These are phyloP conservation scores for Monopterus albus DNA, from an alignment of 2,113 vertebrate genomes.

Conservation along the genomic window DNA sequence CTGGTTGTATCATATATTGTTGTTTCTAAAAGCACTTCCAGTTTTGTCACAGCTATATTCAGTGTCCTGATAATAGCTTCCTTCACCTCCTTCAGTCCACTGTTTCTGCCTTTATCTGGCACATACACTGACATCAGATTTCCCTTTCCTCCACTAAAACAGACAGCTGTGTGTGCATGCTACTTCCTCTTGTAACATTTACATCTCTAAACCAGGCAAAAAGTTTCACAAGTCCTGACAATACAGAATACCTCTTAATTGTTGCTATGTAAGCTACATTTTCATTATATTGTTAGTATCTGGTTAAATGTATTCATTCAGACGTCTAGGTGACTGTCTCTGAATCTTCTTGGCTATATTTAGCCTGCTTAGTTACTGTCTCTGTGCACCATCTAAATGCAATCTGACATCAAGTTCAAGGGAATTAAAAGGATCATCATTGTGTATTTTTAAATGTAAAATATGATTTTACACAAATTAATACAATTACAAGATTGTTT, in stretches of 20 bases:
- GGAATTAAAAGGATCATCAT: neutral
- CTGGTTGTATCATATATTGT: neutral
- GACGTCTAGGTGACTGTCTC: neutral
- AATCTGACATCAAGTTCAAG: neutral
- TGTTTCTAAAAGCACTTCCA: neutral
- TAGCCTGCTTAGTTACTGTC: neutral
- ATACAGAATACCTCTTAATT: no score
- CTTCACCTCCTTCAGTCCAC: neutral
- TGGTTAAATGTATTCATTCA: neutral
- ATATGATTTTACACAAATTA: neutral
- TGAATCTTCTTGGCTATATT: slow-evolving; percentile 6
- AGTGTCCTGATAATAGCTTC: slow-evolving; percentile 9
- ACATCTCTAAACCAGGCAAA: slow-evolving; percentile 1
- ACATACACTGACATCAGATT: slow-evolving; percentile 28
- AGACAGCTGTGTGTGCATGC: slow-evolving; percentile 19
- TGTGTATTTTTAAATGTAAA: neutral
- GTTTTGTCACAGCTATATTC: slow-evolving; percentile 9
- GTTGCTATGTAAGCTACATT: neutral
- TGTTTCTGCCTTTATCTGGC: slow-evolving; percentile 11
- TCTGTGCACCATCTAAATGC: neutral
- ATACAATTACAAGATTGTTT: neutral
- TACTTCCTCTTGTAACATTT: slow-evolving; percentile 29
- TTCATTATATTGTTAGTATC: neutral
- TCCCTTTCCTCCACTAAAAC: slow-evolving; percentile 35
- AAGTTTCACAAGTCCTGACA: neutral